A percentile compares a stretch with the other conserved stretches of the same genome.
Conservation (phyloP, 2,888 invertebrate species). For the Spilarctia lutea region DNA sequence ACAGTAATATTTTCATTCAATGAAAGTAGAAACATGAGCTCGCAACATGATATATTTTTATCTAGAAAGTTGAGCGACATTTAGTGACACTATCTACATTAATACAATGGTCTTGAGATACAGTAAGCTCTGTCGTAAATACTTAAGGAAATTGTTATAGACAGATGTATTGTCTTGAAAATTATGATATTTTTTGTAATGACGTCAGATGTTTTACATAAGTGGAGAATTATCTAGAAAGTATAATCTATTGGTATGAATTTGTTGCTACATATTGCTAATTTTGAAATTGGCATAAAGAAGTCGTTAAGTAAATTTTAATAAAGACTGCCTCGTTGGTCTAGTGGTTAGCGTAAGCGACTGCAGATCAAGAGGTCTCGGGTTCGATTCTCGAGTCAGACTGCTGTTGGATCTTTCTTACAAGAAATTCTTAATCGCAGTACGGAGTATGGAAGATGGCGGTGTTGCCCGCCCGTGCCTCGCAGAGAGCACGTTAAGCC, state of each 20-base stretch:
- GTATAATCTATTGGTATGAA: background rate
- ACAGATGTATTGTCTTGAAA: background rate
- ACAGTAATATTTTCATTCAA: background rate
- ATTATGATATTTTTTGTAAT: constrained; percentile 2
- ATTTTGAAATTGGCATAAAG: no score
- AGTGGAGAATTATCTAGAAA: background rate
- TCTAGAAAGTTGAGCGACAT: constrained; percentile 22
- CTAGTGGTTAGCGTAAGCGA: no score
- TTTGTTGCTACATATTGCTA: no score
- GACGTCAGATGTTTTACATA: background rate
- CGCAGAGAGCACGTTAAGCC: no score
- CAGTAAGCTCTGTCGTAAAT: constrained; percentile 1
- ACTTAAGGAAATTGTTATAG: background rate
- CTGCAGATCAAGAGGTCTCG: no score
- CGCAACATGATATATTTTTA: constrained; percentile 13
- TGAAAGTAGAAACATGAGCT: constrained; percentile 9
- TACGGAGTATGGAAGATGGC: no score
- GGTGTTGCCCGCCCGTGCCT: no score
- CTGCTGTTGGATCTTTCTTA: no score
- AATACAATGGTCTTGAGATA: constrained; percentile 7
- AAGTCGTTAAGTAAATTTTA: no score
- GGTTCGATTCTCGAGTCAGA: no score
- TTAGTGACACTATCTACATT: background rate
- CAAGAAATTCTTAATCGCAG: no score
- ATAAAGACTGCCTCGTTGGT: no score